phyloP scores from a whole-genome alignment of 1,140 invertebrate genomes.

The Trachymyrmex septentrionalis region DNA sequence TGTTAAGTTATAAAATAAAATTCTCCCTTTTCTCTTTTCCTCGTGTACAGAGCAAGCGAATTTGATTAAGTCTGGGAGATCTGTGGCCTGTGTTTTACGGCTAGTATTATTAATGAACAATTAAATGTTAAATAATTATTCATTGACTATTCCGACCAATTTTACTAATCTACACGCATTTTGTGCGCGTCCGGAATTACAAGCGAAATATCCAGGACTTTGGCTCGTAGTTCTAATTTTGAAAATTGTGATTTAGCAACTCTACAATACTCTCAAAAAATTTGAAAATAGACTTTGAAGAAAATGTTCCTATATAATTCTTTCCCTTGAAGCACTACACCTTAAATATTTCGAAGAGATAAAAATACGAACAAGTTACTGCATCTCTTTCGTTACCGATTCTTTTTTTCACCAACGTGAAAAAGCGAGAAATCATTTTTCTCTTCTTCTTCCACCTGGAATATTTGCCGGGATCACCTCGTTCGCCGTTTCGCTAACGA shows the following conservation, averaged over 20 bases:
- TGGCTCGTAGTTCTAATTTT: too few species aligned
- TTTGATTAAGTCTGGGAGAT: too few species aligned
- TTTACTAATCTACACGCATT: too few species aligned
- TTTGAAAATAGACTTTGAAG: background rate
- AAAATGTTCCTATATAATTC: background rate
- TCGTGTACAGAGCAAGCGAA: too few species aligned
- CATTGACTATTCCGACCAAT: too few species aligned
- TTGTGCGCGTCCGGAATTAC: too few species aligned
- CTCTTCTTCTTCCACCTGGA: background rate
- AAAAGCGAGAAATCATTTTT: background rate
- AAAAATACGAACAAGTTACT: background rate
- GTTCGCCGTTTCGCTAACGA: conserved; percentile 77
- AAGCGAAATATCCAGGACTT: too few species aligned
- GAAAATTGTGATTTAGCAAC: background rate
- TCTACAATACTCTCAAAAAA: background rate
- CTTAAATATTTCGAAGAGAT: background rate
- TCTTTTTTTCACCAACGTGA: background rate
- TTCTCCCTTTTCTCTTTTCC: too few species aligned
- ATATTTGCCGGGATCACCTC: background rate
- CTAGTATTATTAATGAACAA: too few species aligned
- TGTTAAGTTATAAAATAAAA: too few species aligned
- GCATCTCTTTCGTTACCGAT: background rate
- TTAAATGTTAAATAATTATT: too few species aligned
- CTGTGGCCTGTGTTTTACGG: too few species aligned
- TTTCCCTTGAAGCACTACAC: background rate